These are phyloP conservation scores for Exephanes ischioxanthus DNA, from an alignment of 2,888 invertebrate genomes.

Conservation along the genomic window DNA sequence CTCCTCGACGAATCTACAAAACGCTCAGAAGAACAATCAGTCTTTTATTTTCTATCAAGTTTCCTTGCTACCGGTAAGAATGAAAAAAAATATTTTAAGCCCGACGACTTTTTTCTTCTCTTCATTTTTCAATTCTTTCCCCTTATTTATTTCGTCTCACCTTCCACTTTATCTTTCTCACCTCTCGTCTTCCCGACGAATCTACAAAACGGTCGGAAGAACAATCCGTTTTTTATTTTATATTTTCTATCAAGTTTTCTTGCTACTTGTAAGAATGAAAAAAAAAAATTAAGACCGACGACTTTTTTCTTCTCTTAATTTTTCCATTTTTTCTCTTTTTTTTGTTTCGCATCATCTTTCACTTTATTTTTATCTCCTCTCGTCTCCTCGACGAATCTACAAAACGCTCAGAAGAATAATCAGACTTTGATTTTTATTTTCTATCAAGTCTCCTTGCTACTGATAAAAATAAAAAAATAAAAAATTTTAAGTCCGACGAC, in stretches of 20 bases:
- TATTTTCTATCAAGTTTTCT: neutral
- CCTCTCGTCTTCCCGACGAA: neutral
- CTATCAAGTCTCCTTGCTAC: neutral
- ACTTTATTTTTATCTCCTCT: neutral
- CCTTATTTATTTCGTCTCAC: conserved; percentile 8
- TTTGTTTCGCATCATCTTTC: conserved; percentile 12
- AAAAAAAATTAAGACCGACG: conserved; percentile 10
- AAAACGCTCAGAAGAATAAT: neutral
- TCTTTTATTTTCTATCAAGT: neutral
- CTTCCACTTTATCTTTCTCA: neutral
- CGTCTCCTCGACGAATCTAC: neutral
- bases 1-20: conserved; percentile 7
- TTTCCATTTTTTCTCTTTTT: conserved; percentile 13
- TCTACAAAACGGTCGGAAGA: neutral
- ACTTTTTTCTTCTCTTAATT: conserved; percentile 20
- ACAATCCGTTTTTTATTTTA: neutral
- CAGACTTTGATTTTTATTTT: too few relatives aligned
- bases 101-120: conserved; percentile 18
- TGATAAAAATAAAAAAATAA: neutral
- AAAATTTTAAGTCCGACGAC: conserved; percentile 9
- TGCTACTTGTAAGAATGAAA: neutral
- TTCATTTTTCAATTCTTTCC: neutral
- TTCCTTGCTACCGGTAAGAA: neutral
- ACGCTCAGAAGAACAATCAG: neutral
- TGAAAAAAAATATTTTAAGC: neutral